phyloP scores from a whole-genome alignment of 2,797 vertebrate genomes.

The Lycodopsis pacificus region DNA sequence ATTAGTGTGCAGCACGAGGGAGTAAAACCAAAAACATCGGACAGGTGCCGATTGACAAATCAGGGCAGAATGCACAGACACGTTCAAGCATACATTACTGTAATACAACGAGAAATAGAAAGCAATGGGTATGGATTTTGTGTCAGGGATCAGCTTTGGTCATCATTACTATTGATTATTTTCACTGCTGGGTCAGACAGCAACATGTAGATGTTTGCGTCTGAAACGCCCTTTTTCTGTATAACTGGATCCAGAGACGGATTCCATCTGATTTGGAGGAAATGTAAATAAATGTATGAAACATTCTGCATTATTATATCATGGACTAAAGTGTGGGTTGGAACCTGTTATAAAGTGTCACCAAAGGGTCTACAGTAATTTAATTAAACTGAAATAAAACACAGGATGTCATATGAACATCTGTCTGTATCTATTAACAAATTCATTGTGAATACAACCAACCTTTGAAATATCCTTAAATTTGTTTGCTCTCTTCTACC shows the following conservation, averaged over 20 bases:
- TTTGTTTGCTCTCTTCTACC: slow-evolving; percentile 31
- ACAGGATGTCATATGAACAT: slow-evolving; percentile 7
- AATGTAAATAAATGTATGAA: background rate
- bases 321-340: background rate
- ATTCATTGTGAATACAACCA: background rate
- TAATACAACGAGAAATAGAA: background rate
- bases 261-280: background rate
- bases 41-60: background rate
- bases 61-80: background rate
- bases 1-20: background rate
- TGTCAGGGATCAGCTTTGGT: background rate
- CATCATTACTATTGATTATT: background rate
- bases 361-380: background rate
- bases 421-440: background rate
- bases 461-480: slow-evolving; percentile 8
- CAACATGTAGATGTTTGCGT: background rate
- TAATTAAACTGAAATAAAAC: background rate
- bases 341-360: background rate
- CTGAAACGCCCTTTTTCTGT: background rate
- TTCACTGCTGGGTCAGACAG: background rate
- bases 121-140: background rate
- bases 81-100: background rate
- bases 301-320: background rate
- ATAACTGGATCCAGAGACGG: background rate
- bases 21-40: background rate